Evolutionary conservation across 1,140 invertebrate species (phyloP).

Genomic region (Drosophila setifemur): DNA sequence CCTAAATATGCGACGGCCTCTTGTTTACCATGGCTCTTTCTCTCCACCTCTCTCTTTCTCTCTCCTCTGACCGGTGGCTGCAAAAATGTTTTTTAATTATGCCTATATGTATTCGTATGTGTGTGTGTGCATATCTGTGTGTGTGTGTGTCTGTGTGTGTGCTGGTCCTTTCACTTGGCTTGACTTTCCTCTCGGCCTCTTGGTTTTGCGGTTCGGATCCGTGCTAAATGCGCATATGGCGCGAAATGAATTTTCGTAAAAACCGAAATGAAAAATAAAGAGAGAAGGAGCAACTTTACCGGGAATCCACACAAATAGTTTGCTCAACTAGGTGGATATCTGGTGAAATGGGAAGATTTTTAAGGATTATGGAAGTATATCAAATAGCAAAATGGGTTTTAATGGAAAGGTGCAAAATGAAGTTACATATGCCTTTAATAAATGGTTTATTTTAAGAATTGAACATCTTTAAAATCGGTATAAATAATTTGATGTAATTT

Average conservation of each 20-base stretch:
- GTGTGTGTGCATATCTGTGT: not conserved
- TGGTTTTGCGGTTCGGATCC: constrained; percentile 55
- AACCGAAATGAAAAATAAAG: constrained; percentile 27
- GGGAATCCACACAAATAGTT: not conserved
- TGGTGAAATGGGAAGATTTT: not conserved
- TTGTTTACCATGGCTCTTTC: constrained; percentile 3
- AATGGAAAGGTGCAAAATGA: too few relatives aligned
- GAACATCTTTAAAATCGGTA: too few relatives aligned
- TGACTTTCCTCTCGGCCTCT: constrained; percentile 36
- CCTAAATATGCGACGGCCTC: constrained; percentile 58
- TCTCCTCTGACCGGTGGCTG: not conserved
- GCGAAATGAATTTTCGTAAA: constrained; percentile 68
- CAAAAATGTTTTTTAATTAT: constrained; percentile 74
- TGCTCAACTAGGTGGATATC: not conserved
- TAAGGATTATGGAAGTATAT: too few relatives aligned
- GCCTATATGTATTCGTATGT: constrained; percentile 28
- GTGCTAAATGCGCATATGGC: constrained; percentile 76
- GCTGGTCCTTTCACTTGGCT: constrained; percentile 54
- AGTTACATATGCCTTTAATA: too few relatives aligned
- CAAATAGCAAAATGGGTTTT: too few relatives aligned
- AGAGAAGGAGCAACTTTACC: not conserved
- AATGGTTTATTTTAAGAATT: too few relatives aligned
- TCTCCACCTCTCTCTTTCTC: not conserved
- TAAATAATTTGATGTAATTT: too few relatives aligned
- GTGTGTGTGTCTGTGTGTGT: constrained; percentile 18